Evolutionary conservation across 2,888 invertebrate species (phyloP), one percentile per base, ranked within the genome.

Genomic region (Acrocyrtus sp.): DNA sequence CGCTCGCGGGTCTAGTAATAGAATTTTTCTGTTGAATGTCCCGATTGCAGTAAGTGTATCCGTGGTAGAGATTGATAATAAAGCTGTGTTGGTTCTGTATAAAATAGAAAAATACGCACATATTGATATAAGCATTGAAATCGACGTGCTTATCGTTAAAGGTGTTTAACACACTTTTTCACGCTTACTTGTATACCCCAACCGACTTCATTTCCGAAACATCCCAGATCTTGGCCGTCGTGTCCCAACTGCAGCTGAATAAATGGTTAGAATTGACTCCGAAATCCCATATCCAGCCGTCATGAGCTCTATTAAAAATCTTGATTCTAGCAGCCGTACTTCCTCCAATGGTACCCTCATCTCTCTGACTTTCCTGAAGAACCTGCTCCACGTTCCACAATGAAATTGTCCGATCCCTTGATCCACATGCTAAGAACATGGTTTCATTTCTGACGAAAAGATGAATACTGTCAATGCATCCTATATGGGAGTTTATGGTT

Each of bases 261-360:
- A 80, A 45, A n/a, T 70, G 47, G 12, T 3, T 61, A 39, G 26
- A 69, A 3, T 65, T 72, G 0, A 75, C 60, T 15, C 27, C 62
- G 43, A 81, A 72, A 21, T 78, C 77, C 89, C 89, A 89, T 10
- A 90, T 88, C 90, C 89, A 90, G 47, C 90, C 90, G 0, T 85
- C 83, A 78, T 90, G 89, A 1, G 89, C 89, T 81, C 86, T 85
- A 58, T 84, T 83, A 24, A 60, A 24, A 1, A 22, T 34, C 12
- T 58, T 65, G 50, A 56, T n/a, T 15, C 22, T 47, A 3, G 54
- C 29, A 12, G 15, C 4, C 3, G 1, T 19, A 21, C 43, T 47
- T 6, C 50, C 24, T 19, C 29, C 17, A 22, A 12, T 1, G 26
- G 15, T 17, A 8, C 12, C 34, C 8, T 8, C 47, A n/a, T n/a